Conservation (phyloP, 2,113 vertebrate species). For the Nanorana parkeri region DNA sequence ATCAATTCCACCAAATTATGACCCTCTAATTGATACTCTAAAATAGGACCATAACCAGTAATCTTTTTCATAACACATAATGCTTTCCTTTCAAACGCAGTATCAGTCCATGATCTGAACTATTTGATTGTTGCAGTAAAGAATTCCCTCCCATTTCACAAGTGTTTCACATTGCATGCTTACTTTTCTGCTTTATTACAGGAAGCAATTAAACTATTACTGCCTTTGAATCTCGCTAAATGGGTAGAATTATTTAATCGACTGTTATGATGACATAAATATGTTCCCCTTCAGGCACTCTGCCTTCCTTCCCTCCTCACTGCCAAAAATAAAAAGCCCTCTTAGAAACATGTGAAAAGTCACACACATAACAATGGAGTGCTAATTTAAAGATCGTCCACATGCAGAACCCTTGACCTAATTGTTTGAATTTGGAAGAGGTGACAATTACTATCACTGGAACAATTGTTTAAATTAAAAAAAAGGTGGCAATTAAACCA, state of each 20-base stretch:
- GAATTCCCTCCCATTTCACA: too few species aligned
- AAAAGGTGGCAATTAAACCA: constrained; percentile 52
- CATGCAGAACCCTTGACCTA: constrained; percentile 42
- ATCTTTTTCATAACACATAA: too few species aligned
- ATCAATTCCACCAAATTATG: too few species aligned
- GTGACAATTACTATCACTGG: constrained; percentile 40
- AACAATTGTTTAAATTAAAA: constrained; percentile 22
- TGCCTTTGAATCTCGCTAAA: neutral
- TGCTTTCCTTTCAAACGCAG: too few species aligned
- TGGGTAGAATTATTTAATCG: constrained; percentile 8
- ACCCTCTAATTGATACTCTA: too few species aligned
- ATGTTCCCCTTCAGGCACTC: neutral
- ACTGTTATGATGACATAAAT: constrained; percentile 2
- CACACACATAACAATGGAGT: constrained; percentile 30
- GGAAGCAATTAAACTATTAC: neutral
- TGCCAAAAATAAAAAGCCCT: neutral
- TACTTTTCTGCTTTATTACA: neutral
- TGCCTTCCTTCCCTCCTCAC: neutral
- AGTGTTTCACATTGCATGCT: neutral
- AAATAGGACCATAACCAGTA: too few species aligned
- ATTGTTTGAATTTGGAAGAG: constrained; percentile 39
- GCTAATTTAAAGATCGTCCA: constrained; percentile 45
- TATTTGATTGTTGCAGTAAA: too few species aligned
- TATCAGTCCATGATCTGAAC: too few species aligned
- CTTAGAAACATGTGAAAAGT: constrained; percentile 7